These are phyloP conservation scores for Mungos mungo DNA, from an alignment of 2,113 vertebrate species.

Conservation along the genomic window DNA sequence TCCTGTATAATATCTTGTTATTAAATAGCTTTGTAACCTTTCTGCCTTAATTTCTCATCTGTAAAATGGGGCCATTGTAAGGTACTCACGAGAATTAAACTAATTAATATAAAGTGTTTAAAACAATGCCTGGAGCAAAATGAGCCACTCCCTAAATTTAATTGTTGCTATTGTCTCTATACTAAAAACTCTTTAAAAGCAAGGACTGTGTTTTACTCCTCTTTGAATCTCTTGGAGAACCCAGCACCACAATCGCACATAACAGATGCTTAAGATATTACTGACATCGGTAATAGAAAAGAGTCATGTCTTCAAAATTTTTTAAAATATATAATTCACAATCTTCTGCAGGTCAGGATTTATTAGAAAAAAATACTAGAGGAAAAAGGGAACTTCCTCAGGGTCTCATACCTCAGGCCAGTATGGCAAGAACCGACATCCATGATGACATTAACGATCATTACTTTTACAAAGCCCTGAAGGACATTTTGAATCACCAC, in stretches of 20 bases:
- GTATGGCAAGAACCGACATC: background rate
- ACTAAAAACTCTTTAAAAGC: background rate
- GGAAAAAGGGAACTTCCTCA: background rate
- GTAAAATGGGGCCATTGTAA: background rate
- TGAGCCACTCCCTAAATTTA: background rate
- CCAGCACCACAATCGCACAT: background rate
- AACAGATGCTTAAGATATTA: background rate
- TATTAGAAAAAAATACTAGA: background rate
- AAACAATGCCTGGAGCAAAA: background rate
- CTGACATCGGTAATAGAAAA: background rate
- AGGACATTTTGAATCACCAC: background rate
- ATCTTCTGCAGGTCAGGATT: background rate
- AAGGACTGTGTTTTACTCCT: background rate
- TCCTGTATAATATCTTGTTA: background rate
- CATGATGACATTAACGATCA: background rate
- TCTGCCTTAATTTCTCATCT: background rate
- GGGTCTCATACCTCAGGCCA: background rate
- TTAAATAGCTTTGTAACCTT: background rate
- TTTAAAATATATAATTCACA: background rate
- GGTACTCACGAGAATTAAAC: background rate
- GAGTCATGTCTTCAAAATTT: background rate
- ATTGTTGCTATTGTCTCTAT: background rate
- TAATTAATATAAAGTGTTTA: conserved; percentile 4
- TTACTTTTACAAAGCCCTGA: background rate
- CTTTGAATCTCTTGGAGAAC: background rate